Evolutionary conservation across 2,797 vertebrate species (phyloP), one percentile per base, ranked within the genome.

Genomic region (Sebastes trivittatus): DNA sequence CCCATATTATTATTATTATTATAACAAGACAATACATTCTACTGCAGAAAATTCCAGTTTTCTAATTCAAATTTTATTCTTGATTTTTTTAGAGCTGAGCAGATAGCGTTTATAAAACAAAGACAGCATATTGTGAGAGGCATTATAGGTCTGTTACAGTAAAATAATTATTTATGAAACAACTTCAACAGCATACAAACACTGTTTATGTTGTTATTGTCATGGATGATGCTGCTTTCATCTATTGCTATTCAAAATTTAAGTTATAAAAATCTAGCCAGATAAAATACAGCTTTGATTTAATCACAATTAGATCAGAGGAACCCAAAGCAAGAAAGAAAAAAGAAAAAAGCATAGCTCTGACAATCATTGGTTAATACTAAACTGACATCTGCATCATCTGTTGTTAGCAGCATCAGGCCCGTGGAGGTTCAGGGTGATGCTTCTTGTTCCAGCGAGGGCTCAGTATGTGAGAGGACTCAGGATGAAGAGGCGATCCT

Each of bases 401-500:
- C 60, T 20, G 56, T 25, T 54, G 23, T 71, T 64, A 76, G 69
- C 80, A 84, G 64, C 14, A 46, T 0, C 46, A 18, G 38, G 69
- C 36, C 49, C 5, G 16, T 30, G 22, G 2, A 34, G 16, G 18
- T 59, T 64, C 56, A 29, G 38, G 27, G 42, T 42, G 67, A 52
- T 5, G 34, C 72, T 46, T 69, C 62, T 9, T 1, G 8, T 60
- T 75, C 54, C 49, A 30, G 73, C 60, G 5, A 72, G 72, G 74
- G 72, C 6, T 98, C 96, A 99, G 90, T 99, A 99, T 0, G 98
- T 99, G 84, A 97, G 97, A 14, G 97, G 97, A 0, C 95, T 97
- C 87, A 99, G 96, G 93, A 99, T 99, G 93, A 99, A 99, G 82
- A 99, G 97, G 9, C 97, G 95, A 63, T 99, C 98, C 86, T 99